phyloP scores from a whole-genome alignment of 1,140 invertebrate genomes.

The Coenobita brevimanus region DNA sequence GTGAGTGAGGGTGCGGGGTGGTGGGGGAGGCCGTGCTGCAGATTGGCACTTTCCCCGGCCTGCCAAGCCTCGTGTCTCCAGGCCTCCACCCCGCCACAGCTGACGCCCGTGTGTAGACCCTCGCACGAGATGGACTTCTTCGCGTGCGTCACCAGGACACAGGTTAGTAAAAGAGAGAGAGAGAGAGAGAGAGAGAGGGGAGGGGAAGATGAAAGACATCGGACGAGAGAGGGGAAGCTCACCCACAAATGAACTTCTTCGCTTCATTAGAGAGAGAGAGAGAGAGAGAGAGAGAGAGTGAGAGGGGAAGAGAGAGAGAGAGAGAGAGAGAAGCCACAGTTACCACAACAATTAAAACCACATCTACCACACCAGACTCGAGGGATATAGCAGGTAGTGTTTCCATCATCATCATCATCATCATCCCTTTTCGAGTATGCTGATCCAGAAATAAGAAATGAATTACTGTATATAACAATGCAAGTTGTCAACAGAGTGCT shows the following conservation, averaged over 20 bases:
- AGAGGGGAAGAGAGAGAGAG: conserved; percentile 5
- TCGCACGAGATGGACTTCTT: conserved; percentile 57
- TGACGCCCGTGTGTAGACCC: conserved; percentile 29
- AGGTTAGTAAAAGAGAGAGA: background rate
- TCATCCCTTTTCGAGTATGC: too few relatives aligned
- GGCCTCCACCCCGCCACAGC: background rate
- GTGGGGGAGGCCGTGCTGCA: conserved; percentile 53
- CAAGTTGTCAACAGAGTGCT: too few relatives aligned
- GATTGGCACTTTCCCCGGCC: conserved; percentile 20
- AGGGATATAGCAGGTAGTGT: too few relatives aligned
- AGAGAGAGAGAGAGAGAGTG: background rate
- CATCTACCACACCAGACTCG: too few relatives aligned
- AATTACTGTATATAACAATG: too few relatives aligned
- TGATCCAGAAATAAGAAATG: too few relatives aligned
- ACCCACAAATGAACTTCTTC: background rate
- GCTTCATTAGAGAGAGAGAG: background rate
- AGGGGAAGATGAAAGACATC: background rate
- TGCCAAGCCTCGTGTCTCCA: conserved; percentile 40
- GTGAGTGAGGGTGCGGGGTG: conserved; percentile 34
- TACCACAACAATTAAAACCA: background rate
- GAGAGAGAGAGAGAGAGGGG: background rate
- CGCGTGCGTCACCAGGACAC: conserved; percentile 27
- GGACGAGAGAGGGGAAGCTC: background rate
- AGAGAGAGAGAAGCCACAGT: background rate
- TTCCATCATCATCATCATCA: too few relatives aligned